Conservation (phyloP, 1,140 invertebrate species). For the Sitodiplosis mosellana region DNA sequence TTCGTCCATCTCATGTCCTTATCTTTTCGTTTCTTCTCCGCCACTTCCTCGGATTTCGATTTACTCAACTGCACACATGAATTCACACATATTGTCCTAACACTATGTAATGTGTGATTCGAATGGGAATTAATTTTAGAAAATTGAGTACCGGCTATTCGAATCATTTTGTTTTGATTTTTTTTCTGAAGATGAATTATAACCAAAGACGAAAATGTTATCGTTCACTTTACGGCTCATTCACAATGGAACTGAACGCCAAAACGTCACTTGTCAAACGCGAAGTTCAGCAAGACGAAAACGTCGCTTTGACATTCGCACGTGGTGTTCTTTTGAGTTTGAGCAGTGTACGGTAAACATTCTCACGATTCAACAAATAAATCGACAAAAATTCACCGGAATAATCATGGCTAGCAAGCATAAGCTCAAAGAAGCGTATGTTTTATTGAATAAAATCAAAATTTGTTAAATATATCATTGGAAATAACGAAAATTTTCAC, state of each 20-base stretch:
- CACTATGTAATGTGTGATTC: constrained; percentile 4
- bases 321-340: neutral
- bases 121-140: too few species aligned
- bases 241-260: too few species aligned
- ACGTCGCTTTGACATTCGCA: neutral
- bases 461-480: neutral
- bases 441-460: neutral
- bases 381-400: neutral
- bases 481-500: neutral
- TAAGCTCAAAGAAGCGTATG: constrained; percentile 19
- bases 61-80: constrained; percentile 11
- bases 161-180: too few species aligned
- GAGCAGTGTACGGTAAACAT: too few species aligned
- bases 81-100: constrained; percentile 17
- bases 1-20: neutral
- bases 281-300: neutral
- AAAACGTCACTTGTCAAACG: neutral
- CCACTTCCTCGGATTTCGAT: neutral
- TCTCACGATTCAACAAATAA: too few species aligned
- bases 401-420: constrained; percentile 8
- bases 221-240: too few species aligned
- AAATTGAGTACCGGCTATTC: too few species aligned
- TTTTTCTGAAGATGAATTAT: too few species aligned
- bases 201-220: too few species aligned
- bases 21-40: neutral